Evolutionary conservation across 2,113 vertebrate genomes (phyloP), one percentile per base, ranked within the genome.

Genomic region (Chaetura pelagica): DNA sequence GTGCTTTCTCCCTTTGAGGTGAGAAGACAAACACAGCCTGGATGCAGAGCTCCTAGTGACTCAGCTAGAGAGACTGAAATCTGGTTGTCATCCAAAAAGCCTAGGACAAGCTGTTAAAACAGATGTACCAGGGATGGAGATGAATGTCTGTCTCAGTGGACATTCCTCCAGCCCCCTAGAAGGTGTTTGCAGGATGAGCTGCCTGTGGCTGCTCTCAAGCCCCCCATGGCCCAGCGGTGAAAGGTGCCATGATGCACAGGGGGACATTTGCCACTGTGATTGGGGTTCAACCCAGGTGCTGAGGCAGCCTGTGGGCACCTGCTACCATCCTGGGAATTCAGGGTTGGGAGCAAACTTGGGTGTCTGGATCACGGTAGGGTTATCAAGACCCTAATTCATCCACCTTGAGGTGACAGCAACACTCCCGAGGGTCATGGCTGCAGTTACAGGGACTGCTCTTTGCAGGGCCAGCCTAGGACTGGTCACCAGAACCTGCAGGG

Each of bases 11-110:
- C 51, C 64, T 63, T 73, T 0, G 44, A 75, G 49, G 61, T 72
- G 91, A 75, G 52, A 62, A 88, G 83, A 46, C 1, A 0, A 88
- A 71, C 48, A 35, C 63, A 81, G 84, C 61, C 54, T 67, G 30
- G 68, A 77, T 71, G 73, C 84, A 84, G 62, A 90, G 32, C 54
- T 90, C 19, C 14, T 30, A 19, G 82, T 94, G 94, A 94, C 81
- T 95, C 80, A 90, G 91, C 12, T 4, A 38, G 61, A 82, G 57
- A 81, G 69, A 69, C 40, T 63, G 73, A 82, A 78, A 76, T 67
- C 40, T 91, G 91, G 66, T 94, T 79, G 81, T 71, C 81, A 62
- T 94, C 94, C 94, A 96, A 92, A 75, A 94, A 89, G 78, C 87
- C 63, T 68, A 62, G 84, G 91, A 94, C 87, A 95, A 73, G 67